Percentiles rank a stretch among this genome's conserved stretches.
phyloP scores from a whole-genome alignment of 2,888 invertebrate species.

The Agriopis marginaria region DNA sequence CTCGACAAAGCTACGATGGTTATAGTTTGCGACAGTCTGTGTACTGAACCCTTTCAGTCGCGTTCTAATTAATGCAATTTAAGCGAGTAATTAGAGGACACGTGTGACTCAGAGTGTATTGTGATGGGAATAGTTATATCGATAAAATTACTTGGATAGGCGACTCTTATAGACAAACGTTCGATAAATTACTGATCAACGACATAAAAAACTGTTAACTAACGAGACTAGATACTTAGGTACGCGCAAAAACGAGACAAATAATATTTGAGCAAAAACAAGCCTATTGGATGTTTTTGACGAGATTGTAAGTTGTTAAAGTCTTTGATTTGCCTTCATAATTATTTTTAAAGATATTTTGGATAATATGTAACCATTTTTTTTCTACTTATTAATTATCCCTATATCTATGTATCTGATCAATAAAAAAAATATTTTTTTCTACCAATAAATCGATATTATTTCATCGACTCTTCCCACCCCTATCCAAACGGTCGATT shows the following conservation, averaged over 20 bases:
- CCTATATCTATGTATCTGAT: not conserved
- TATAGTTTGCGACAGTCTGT: constrained; percentile 28
- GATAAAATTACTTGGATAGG: constrained; percentile 17
- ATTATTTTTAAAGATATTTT: no score
- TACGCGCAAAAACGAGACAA: no score
- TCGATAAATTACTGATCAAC: no score
- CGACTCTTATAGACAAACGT: no score
- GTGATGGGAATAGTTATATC: constrained; percentile 54
- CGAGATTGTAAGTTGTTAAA: no score
- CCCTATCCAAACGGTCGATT: constrained; percentile 64
- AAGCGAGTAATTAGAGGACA: constrained; percentile 79
- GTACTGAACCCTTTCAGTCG: constrained; percentile 79
- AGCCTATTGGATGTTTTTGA: no score
- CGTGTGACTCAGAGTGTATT: constrained; percentile 64
- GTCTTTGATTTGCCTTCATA: no score
- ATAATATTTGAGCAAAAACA: no score
- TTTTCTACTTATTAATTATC: no score
- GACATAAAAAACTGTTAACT: no score
- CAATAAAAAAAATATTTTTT: not conserved
- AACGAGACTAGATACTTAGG: no score
- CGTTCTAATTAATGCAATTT: constrained; percentile 84
- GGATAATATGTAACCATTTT: no score
- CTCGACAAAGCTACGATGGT: not conserved
- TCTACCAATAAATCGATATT: constrained; percentile 6
- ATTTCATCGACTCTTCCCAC: constrained; percentile 47